Evolutionary conservation across 1,140 invertebrate genomes (phyloP).

Genomic region (Mycetomoellerius zeteki): DNA sequence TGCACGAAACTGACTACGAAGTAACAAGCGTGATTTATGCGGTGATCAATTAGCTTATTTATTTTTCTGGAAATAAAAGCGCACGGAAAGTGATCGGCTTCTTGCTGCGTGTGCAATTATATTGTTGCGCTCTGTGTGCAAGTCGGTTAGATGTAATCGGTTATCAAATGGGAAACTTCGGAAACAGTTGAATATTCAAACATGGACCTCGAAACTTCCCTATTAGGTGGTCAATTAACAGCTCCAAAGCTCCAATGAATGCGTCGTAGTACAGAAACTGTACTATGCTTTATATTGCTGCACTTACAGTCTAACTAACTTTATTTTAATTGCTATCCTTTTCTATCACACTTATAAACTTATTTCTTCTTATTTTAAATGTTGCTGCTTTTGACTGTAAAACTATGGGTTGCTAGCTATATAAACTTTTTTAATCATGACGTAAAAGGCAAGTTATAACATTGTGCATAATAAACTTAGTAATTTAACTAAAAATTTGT

Average conservation of each 20-base stretch:
- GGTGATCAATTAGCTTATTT: not conserved
- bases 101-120: conserved; percentile 4
- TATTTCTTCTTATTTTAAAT: conserved; percentile 14
- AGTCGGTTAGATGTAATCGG: conserved; percentile 12
- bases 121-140: not conserved
- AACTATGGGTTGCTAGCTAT: conserved; percentile 31
- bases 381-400: conserved; percentile 25
- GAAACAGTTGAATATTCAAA: conserved; percentile 9
- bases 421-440: not conserved
- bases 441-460: not conserved
- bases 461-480: conserved; percentile 2
- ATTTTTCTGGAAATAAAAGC: not conserved
- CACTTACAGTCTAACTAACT: not conserved
- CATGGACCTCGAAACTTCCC: conserved; percentile 24
- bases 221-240: conserved; percentile 49
- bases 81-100: not conserved
- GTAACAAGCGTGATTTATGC: not conserved
- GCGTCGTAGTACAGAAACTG: conserved; percentile 4
- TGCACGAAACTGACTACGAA: not conserved
- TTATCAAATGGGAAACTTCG: conserved; percentile 24
- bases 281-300: not conserved
- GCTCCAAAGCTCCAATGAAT: conserved; percentile 13
- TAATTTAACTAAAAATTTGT: not conserved
- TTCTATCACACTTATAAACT: not conserved
- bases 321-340: conserved; percentile 1